Evolutionary conservation across 2,888 invertebrate genomes (phyloP), one percentile per base, ranked within the genome.

Genomic region (Heliconius charithonia): DNA sequence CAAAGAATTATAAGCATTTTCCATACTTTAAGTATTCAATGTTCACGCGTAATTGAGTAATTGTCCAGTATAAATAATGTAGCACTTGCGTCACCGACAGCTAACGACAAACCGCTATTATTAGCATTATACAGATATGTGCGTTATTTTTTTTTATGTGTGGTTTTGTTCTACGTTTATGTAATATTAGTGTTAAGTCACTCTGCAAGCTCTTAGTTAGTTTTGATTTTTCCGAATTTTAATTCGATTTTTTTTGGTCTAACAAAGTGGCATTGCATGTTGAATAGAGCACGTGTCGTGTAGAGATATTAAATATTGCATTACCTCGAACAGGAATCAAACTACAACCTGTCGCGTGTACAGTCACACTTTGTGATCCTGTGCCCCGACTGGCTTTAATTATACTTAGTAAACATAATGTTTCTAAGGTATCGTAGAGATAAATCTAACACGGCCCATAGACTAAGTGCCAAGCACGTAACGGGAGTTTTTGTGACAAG

Each of bases 401-500:
- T 59, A n/a, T n/a, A n/a, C 59, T 9, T 59, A 59, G 9, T n/a
- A n/a, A 63, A 19, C 6, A 0, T 19, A 16, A 63, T 16, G 16
- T 27, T 63, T 63, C 4, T 7, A 63, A 27, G 13, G 2, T 63
- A 3, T 27, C 16, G 27, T 25, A 63, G 27, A 62, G 9, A 59
- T n/a, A 25, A n/a, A 62, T n/a, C 9, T 25, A 59, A 59, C 59
- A 10, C 29, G 4, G 10, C 37, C 56, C 71, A 56, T 56, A 67
- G 32, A 37, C 27, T 1, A 9, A 72, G 56, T 4, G 32, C 13
- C 32, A 25, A 37, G 45, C 83, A 83, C 83, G 83, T 83, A 83
- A 80, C 74, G 37, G 66, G 71, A 56, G 71, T 84, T 85, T 85
- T 83, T 84, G 78, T 76, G 74, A 73, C 65, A 84, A 82, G 85